Evolutionary conservation across 2,888 invertebrate genomes (phyloP), one percentile per base, ranked within the genome.

Genomic region (Teinopalpus imperialis): DNA sequence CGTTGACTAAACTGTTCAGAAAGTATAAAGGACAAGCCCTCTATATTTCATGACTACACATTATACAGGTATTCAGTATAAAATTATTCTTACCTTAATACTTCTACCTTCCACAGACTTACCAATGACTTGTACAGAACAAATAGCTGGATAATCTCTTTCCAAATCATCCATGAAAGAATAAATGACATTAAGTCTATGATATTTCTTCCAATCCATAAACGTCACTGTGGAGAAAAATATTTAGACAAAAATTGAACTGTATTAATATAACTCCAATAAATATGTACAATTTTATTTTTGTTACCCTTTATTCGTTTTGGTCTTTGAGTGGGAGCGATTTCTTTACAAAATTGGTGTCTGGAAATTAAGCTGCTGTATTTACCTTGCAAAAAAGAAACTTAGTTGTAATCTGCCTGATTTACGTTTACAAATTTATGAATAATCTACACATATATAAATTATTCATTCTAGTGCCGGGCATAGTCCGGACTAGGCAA

Each of bases 131-230:
- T 91, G 90, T 0, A 95, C 92, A 0, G 92, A 92, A 59, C 95
- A 95, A 32, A 94, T 86, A 6, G 93, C 90, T 0, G 95, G 94
- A 76, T 93, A 95, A 1, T 94, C 94, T 59, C 90, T 90, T 36
- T 93, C 93, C 61, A 97, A 76, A 57, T 93, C 94, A 60, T 96
- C 94, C 53, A 97, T 76, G 66, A 93, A 97, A 5, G 91, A 90
- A 63, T 94, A 90, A 56, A 96, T 94, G 56, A 95, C 95, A 7
- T 79, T 86, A 14, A 94, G 71, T 7, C 93, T 91, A 73, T 96
- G 95, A 69, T 94, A 96, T 51, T 92, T 92, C 59, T 91, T 90
- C 95, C 95, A 96, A 49, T 94, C 93, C 90, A 96, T 87, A 47
- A 76, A 51, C 58, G 68, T 70, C 21, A 67, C 86, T 86, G 62